A percentile compares a stretch with the other conserved stretches of the same genome.
Evolutionary conservation across 2,888 invertebrate genomes (phyloP).

Genomic region (Bugulina stolonifera): DNA sequence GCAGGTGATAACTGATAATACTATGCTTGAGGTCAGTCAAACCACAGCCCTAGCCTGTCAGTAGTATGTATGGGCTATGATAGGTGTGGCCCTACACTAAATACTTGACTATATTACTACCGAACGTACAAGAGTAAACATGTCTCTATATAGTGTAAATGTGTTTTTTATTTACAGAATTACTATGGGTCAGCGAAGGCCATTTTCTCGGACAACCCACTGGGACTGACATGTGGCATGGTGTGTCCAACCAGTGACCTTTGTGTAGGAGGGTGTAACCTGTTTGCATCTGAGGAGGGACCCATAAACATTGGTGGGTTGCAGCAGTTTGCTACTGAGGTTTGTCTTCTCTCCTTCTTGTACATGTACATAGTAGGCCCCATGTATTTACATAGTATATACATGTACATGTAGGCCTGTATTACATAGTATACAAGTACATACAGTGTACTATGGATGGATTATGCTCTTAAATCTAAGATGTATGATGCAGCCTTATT

Average conservation of each 20-base stretch:
- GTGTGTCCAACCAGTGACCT: slow-evolving; percentile 97
- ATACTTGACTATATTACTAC: slow-evolving; percentile 9
- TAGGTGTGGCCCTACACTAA: background rate
- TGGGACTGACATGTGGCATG: slow-evolving; percentile 68
- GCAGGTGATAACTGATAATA: no score
- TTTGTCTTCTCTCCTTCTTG: no score
- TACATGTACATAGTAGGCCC: no score
- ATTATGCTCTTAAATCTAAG: no score
- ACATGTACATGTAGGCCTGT: no score
- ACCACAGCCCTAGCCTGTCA: no score
- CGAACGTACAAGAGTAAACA: background rate
- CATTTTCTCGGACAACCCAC: slow-evolving; percentile 92
- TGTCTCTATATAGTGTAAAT: background rate
- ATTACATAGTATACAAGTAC: no score
- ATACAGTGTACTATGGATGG: no score
- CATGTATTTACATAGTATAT: no score
- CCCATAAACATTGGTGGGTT: slow-evolving; percentile 97
- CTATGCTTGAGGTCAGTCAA: no score
- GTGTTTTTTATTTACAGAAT: slow-evolving; percentile 64
- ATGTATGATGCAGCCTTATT: no score
- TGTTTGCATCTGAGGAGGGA: slow-evolving; percentile 91
- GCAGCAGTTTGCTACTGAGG: slow-evolving; percentile 94
- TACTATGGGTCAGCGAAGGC: slow-evolving; percentile 93
- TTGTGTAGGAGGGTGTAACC: slow-evolving; percentile 95
- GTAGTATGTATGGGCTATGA: background rate